Evolutionary conservation across 2,888 invertebrate species (phyloP).

Genomic region (Junonia oenone): DNA sequence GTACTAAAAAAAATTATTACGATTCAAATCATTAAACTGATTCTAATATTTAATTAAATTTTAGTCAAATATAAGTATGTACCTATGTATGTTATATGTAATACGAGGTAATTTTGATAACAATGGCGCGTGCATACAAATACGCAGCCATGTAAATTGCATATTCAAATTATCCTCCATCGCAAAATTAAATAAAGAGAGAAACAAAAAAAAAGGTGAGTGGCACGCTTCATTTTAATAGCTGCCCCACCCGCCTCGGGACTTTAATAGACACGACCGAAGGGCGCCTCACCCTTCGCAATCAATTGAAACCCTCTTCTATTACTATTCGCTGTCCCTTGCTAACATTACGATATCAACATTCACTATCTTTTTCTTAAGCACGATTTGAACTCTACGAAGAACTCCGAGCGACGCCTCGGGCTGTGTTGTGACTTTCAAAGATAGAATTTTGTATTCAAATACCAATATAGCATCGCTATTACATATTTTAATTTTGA

Average conservation of each 20-base stretch:
- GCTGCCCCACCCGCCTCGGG: constrained; percentile 61
- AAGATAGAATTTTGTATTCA: constrained; percentile 54
- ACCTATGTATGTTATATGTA: too few species aligned
- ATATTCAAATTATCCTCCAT: constrained; percentile 73
- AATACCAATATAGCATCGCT: constrained; percentile 20
- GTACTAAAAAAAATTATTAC: too few species aligned
- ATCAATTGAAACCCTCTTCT: constrained; percentile 70
- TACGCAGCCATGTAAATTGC: constrained; percentile 61
- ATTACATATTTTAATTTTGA: not conserved
- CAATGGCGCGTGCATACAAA: constrained; percentile 12
- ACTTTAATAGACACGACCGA: constrained; percentile 53
- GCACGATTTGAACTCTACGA: constrained; percentile 50
- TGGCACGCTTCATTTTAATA: constrained; percentile 52
- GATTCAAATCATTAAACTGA: too few species aligned
- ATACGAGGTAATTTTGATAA: not conserved
- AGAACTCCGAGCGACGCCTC: constrained; percentile 52
- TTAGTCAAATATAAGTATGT: too few species aligned
- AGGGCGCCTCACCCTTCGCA: constrained; percentile 70
- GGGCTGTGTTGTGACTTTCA: constrained; percentile 53
- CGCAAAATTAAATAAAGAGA: constrained; percentile 73
- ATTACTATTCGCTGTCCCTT: constrained; percentile 44
- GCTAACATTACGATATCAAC: constrained; percentile 32
- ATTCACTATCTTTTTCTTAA: constrained; percentile 43
- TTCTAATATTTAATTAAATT: too few species aligned
- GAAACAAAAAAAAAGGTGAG: constrained; percentile 65